phyloP scores from a whole-genome alignment of 2,797 vertebrate species.

The Phataginus tetradactyla region DNA sequence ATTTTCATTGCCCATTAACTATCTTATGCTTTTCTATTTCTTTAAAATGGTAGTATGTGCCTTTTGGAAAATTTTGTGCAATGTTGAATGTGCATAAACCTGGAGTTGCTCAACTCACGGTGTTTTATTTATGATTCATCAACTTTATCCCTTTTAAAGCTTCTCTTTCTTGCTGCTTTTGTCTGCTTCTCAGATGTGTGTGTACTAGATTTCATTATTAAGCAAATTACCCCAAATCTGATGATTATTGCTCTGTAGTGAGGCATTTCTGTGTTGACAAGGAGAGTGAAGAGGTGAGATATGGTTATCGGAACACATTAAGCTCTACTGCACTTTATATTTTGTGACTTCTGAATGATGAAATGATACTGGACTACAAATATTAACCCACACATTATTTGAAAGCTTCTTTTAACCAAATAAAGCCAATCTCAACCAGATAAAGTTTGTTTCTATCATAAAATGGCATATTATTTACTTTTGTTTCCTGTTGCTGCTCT shows the following conservation, averaged over 20 bases:
- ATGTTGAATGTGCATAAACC: slow-evolving; percentile 52
- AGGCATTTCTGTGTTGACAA: slow-evolving; percentile 34
- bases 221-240: slow-evolving; percentile 44
- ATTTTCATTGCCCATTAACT: slow-evolving; percentile 8
- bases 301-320: neutral
- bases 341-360: slow-evolving; percentile 35
- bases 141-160: neutral
- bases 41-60: slow-evolving; percentile 48
- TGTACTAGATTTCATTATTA: slow-evolving; percentile 47
- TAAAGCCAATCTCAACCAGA: slow-evolving; percentile 13
- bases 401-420: neutral
- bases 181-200: slow-evolving; percentile 35
- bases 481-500: neutral
- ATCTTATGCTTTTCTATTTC: slow-evolving; percentile 34
- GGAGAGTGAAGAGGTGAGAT: neutral
- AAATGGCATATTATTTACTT: neutral
- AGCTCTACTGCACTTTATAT: neutral
- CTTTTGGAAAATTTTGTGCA: slow-evolving; percentile 59
- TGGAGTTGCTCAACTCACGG: slow-evolving; percentile 60
- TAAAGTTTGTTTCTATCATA: neutral
- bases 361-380: neutral
- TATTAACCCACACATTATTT: slow-evolving; percentile 7
- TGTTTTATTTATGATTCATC: slow-evolving; percentile 65
- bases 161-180: slow-evolving; percentile 46
- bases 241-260: neutral